Conservation (phyloP, 2,888 invertebrate species). For the Chorisops tibialis region DNA sequence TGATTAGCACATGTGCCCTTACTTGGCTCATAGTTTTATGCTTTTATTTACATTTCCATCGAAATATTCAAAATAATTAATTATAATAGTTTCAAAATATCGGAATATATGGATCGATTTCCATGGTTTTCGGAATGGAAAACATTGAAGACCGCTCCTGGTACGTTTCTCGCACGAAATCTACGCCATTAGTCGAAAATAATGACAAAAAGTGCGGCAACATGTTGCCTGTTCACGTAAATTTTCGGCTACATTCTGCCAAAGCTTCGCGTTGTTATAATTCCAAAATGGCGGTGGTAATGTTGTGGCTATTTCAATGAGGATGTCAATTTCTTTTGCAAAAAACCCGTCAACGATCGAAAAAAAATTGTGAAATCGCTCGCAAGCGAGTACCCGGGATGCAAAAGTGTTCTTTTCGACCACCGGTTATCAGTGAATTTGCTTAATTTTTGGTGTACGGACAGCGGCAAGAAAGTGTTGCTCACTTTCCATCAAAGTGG, state of each 20-base stretch:
- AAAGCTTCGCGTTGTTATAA: conserved; percentile 41
- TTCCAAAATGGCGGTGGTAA: conserved; percentile 64
- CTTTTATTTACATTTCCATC: no score
- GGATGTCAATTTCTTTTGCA: conserved; percentile 51
- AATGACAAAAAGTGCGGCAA: no score
- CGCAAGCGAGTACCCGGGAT: neutral
- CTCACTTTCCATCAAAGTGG: neutral
- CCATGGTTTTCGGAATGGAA: no score
- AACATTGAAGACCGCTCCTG: no score
- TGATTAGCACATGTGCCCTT: no score
- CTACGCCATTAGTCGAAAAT: no score
- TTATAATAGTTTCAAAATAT: no score
- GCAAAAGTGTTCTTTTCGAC: neutral
- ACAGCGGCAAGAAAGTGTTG: conserved; percentile 1
- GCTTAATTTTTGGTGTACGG: neutral
- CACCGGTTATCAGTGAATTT: neutral
- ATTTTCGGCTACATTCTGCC: conserved; percentile 29
- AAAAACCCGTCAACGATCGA: conserved; percentile 29
- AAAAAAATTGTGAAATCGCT: neutral
- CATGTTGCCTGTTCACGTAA: neutral
- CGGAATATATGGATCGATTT: no score
- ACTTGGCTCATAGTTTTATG: no score
- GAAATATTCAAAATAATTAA: no score
- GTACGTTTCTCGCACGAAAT: no score
- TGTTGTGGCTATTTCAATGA: conserved; percentile 60